Percentiles rank a stretch among this genome's conserved stretches.
phyloP scores from a whole-genome alignment of 2,113 vertebrate genomes.

The Donacobius atricapilla region DNA sequence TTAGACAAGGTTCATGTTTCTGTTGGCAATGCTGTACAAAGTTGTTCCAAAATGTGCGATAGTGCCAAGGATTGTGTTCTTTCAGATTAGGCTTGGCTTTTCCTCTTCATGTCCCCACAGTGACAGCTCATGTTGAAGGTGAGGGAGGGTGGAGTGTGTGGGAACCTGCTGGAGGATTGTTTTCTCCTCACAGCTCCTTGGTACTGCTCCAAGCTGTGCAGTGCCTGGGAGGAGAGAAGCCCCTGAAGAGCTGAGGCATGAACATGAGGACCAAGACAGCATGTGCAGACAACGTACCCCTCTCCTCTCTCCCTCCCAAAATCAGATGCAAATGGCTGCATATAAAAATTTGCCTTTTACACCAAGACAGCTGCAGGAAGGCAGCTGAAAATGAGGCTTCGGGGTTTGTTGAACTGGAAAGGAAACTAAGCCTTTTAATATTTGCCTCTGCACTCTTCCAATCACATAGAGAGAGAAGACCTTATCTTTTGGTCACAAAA shows the following conservation, averaged over 20 bases:
- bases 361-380: background rate
- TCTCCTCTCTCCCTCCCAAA: background rate
- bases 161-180: background rate
- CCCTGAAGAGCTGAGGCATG: background rate
- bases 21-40: background rate
- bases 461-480: background rate
- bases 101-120: background rate
- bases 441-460: background rate
- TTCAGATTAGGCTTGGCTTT: background rate
- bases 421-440: background rate
- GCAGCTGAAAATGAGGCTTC: background rate
- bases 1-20: background rate
- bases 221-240: background rate
- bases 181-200: background rate
- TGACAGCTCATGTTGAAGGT: background rate
- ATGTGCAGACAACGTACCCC: rapidly evolving
- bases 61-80: background rate
- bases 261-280: background rate
- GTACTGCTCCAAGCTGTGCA: background rate
- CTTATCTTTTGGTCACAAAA: background rate
- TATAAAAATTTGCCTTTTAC: background rate
- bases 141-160: background rate
- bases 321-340: background rate
- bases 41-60: background rate
- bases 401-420: background rate